Evolutionary conservation across 23 tunicate species (phyloP).

Genomic region (Ciona savignyi): DNA sequence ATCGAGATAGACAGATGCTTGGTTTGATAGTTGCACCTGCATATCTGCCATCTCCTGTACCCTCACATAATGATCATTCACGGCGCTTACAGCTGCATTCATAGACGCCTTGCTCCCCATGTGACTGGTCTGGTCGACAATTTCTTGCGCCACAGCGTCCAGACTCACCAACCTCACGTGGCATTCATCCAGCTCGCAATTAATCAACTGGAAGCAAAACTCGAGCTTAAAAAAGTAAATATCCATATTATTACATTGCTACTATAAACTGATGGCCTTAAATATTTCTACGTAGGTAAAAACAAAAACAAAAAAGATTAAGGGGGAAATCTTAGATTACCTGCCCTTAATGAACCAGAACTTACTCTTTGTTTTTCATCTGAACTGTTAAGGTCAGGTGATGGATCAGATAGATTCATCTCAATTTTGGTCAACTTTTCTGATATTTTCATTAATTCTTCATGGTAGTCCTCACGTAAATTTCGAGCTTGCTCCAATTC

Average conservation of each 20-base stretch:
- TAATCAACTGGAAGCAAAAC: neutral
- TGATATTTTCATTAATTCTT: conserved; percentile 66
- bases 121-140: conserved; percentile 79
- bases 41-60: conserved; percentile 59
- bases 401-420: conserved; percentile 25
- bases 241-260: too few species aligned
- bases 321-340: too few species aligned
- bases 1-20: conserved; percentile 37
- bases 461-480: conserved; percentile 68
- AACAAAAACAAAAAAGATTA: too few species aligned
- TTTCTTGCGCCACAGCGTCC: conserved; percentile 72
- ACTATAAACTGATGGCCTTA: too few species aligned
- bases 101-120: conserved; percentile 67
- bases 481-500: conserved; percentile 59
- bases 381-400: conserved; percentile 8
- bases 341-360: too few species aligned
- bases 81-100: conserved; percentile 65
- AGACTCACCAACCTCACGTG: conserved; percentile 64
- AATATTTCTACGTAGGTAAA: too few species aligned
- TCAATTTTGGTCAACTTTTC: conserved; percentile 38
- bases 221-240: too few species aligned
- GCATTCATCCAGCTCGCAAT: conserved; percentile 34
- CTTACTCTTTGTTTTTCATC: conserved; percentile 28
- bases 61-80: conserved; percentile 72
- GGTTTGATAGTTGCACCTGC: conserved; percentile 18